Conservation (phyloP, 1,140 invertebrate species). For the Hyles vespertilio region DNA sequence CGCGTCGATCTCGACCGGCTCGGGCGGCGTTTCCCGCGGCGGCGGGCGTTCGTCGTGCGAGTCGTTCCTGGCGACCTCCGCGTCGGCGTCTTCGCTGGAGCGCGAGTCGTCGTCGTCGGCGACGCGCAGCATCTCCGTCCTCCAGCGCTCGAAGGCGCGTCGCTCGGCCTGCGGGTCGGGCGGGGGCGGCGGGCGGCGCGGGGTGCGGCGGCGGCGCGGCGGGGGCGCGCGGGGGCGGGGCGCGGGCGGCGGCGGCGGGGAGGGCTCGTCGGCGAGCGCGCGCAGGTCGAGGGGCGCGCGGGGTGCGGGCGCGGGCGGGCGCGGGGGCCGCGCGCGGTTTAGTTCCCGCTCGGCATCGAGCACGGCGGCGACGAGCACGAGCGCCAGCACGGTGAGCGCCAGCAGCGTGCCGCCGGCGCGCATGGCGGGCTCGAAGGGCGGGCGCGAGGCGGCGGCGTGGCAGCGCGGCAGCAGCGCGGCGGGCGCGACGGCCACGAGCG, state of each 20-base stretch:
- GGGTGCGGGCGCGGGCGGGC: slow-evolving; percentile 17
- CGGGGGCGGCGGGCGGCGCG: slow-evolving; percentile 23
- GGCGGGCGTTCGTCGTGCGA: slow-evolving; percentile 12
- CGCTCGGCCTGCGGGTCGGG: slow-evolving; percentile 38
- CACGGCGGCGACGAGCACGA: slow-evolving; percentile 37
- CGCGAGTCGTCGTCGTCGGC: slow-evolving; percentile 34
- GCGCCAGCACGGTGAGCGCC: slow-evolving; percentile 37
- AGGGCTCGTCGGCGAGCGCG: slow-evolving; percentile 10
- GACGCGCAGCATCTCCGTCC: slow-evolving; percentile 34
- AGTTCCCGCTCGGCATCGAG: slow-evolving; percentile 46
- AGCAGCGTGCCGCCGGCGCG: slow-evolving; percentile 30
- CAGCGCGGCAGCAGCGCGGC: slow-evolving; percentile 85
- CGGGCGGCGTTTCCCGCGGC: slow-evolving; percentile 5
- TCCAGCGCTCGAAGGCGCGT: slow-evolving; percentile 47
- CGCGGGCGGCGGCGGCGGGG: slow-evolving; percentile 16
- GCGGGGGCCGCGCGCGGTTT: slow-evolving; percentile 30
- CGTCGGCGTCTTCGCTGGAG: slow-evolving; percentile 41
- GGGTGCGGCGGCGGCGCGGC: slow-evolving; percentile 19
- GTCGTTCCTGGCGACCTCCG: slow-evolving; percentile 1
- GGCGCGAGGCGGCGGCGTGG: slow-evolving; percentile 80
- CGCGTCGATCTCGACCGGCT: slow-evolving; percentile 4
- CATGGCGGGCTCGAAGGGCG: slow-evolving; percentile 84
- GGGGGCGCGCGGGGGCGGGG: slow-evolving; percentile 12
- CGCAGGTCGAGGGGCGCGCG: slow-evolving; percentile 40
- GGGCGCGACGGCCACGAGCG: slow-evolving; percentile 88